These are phyloP conservation scores for Gobionotothen gibberifrons DNA, from an alignment of 2,797 vertebrate genomes.

Conservation along the genomic window DNA sequence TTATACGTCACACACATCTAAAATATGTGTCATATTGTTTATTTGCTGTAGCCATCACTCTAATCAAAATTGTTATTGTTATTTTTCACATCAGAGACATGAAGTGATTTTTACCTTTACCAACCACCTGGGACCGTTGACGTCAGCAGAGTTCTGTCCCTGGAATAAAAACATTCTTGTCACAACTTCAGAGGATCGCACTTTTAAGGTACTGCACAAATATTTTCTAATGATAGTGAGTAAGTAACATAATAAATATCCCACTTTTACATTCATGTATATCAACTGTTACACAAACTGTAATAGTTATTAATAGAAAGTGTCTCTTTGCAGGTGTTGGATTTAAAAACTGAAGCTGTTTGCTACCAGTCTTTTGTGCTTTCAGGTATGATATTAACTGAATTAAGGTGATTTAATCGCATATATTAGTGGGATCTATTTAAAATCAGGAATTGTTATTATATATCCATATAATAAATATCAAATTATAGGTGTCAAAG, in stretches of 20 bases:
- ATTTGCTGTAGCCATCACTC: neutral
- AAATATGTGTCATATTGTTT: neutral
- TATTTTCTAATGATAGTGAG: neutral
- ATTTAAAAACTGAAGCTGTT: conserved; percentile 76
- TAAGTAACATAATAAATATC: neutral
- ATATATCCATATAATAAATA: neutral
- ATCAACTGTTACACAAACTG: neutral
- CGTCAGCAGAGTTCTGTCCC: conserved; percentile 89
- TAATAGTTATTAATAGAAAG: neutral
- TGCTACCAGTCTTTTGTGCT: conserved; percentile 89
- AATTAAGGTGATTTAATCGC: neutral
- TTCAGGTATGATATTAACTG: conserved; percentile 82
- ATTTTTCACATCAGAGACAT: conserved; percentile 64
- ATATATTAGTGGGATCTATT: neutral
- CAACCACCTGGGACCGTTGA: conserved; percentile 86
- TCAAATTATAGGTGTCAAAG: neutral
- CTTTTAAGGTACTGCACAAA: conserved; percentile 86
- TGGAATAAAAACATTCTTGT: conserved; percentile 84
- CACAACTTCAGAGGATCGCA: conserved; percentile 91
- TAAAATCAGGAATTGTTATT: neutral
- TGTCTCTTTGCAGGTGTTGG: conserved; percentile 86
- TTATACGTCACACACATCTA: neutral
- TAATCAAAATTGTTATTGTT: neutral
- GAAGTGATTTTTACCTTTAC: conserved; percentile 76
- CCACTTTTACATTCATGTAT: neutral